Base-by-base conservation (phyloP, 2,888 invertebrate species). In the Aplocera efformata region DNA sequence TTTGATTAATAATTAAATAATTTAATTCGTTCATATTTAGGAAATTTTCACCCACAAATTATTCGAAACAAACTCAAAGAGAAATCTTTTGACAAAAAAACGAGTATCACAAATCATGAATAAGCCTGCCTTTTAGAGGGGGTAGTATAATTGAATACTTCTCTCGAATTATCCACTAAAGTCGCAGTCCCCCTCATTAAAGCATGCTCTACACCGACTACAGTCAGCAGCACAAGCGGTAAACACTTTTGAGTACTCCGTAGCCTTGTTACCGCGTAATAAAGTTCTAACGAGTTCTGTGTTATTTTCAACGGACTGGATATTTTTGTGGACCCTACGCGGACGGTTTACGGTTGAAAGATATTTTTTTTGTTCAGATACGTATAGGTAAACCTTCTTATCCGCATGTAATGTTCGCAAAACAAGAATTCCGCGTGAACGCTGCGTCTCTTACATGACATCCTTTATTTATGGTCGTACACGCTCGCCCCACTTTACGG, bases 381-480 rank as follows among this genome's bases (percentile, higher is more conserved):
- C 5, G 30, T 49, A 37, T 42, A 46, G 32, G 20, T 37, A 51
- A 50, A 43, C 32, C 40, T 37, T 21, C 37, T 49, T 50, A 53
- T 45, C 48, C 42, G 58, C 6, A 5, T n/a, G 3, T 65, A 60
- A 68, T 56, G 47, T 65, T 62, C 58, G 62, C 61, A 68, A 63
- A 67, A 61, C 64, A 58, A 65, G 60, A 66, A 64, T 57, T 57
- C 58, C 47, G 55, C 59, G 62, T 51, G 60, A 63, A 63, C 60
- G 60, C 64, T 51, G 50, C 55, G 50, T 63, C 58, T 65, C 65
- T 67, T 64, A 68, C 68, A 67, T 58, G 70, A 65, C 72, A 74
- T 76, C 68, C 59, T 59, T 70, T 75, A 76, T 76, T 76, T 69
- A 76, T 72, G 67, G 57, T 49, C 53, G 56, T 61, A 56, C 72